A percentile compares a stretch with the other conserved stretches of the same genome.
Conservation (phyloP, 2,888 invertebrate genomes). For the Entomobrya proxima region DNA sequence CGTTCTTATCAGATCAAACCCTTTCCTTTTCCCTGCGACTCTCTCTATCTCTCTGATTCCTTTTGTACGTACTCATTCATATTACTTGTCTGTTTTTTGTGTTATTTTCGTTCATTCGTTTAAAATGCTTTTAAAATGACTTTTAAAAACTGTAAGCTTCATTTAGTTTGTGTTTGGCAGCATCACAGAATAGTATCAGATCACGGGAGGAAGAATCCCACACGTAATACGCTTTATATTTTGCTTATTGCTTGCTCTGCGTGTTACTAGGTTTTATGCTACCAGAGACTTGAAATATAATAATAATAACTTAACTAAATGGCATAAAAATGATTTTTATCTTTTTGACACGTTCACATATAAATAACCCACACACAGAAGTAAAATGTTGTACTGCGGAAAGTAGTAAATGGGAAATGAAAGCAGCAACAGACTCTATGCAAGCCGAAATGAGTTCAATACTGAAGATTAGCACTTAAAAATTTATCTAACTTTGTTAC, state of each 20-base stretch:
- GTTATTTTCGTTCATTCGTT: constrained; percentile 17
- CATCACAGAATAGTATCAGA: not conserved
- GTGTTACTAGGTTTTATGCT: not conserved
- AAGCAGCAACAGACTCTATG: not conserved
- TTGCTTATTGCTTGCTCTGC: not conserved
- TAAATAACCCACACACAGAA: constrained; percentile 30
- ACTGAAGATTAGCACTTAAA: not conserved
- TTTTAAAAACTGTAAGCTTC: constrained; percentile 21
- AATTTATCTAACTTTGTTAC: not conserved
- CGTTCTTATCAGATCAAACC: constrained; percentile 35
- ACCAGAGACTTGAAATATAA: constrained; percentile 2
- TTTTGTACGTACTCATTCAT: not conserved
- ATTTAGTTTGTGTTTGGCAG: not conserved
- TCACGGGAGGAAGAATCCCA: not conserved
- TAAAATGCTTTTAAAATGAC: constrained; percentile 2
- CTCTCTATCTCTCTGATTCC: not conserved
- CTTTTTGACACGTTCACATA: constrained; percentile 38
- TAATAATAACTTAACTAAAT: not conserved
- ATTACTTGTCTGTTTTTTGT: constrained; percentile 16
- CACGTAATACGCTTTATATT: not conserved
- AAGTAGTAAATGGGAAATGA: not conserved
- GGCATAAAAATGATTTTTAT: constrained; percentile 36
- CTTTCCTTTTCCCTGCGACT: not conserved
- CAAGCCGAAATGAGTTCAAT: not conserved
- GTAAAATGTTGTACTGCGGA: not conserved